Conservation (phyloP, 23 tunicate genomes). For the Ciona savignyi region DNA sequence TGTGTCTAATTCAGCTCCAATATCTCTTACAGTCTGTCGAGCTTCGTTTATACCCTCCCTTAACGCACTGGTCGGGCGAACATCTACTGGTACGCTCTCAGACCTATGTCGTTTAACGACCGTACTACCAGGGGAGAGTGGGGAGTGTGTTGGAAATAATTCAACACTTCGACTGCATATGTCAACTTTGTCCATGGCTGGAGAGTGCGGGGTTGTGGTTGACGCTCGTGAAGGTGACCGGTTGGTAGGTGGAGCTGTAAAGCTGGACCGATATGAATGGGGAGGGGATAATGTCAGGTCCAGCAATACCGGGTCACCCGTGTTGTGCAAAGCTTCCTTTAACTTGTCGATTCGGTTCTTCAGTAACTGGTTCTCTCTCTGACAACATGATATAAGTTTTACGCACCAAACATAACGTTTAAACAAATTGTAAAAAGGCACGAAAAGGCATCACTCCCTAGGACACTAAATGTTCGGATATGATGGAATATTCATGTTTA, state of each 20-base stretch:
- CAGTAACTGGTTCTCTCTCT: conserved; percentile 53
- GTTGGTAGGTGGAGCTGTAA: neutral
- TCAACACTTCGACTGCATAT: conserved; percentile 14
- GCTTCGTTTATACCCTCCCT: conserved; percentile 54
- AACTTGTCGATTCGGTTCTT: conserved; percentile 43
- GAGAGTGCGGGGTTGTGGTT: conserved; percentile 1
- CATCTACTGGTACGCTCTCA: conserved; percentile 12
- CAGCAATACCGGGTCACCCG: conserved; percentile 16
- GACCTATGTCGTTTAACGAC: neutral
- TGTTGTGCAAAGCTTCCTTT: conserved; percentile 27
- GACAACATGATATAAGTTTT: too few species aligned
- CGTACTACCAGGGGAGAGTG: neutral
- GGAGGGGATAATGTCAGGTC: conserved; percentile 20
- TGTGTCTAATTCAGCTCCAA: conserved; percentile 52
- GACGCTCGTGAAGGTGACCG: conserved; percentile 33
- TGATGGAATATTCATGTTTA: too few species aligned
- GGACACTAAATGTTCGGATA: too few species aligned
- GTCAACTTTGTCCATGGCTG: conserved; percentile 5
- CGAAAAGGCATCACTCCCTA: too few species aligned
- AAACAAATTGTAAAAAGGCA: too few species aligned
- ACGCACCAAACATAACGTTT: too few species aligned
- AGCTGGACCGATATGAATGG: conserved; percentile 31
- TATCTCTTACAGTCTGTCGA: conserved; percentile 35
- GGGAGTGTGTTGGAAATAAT: neutral
- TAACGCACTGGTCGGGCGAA: conserved; percentile 20